Percentiles rank a stretch among this genome's conserved stretches.
Evolutionary conservation across 1,140 invertebrate species (phyloP).

Genomic region (Berghia stephanieae): DNA sequence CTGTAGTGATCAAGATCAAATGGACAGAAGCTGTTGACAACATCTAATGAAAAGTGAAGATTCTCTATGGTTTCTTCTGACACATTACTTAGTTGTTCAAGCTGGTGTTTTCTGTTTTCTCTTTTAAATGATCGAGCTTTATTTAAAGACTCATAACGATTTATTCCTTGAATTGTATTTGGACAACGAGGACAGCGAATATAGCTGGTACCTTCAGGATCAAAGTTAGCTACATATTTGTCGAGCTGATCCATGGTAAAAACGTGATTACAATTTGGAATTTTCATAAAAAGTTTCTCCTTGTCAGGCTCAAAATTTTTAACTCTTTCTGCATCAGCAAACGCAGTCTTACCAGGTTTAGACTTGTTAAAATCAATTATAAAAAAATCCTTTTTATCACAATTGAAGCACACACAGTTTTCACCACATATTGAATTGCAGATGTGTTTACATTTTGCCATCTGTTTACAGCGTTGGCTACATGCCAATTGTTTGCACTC

Average conservation of each 20-base stretch:
- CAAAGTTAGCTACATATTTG: constrained; percentile 19
- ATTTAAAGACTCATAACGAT: constrained; percentile 19
- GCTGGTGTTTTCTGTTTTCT: constrained; percentile 9
- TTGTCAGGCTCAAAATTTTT: constrained; percentile 13
- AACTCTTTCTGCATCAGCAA: constrained; percentile 28
- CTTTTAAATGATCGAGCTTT: background rate
- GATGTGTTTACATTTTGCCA: constrained; percentile 9
- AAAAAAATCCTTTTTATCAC: constrained; percentile 21
- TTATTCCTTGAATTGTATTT: background rate
- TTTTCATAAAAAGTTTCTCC: constrained; percentile 27
- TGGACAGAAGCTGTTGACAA: constrained; percentile 8
- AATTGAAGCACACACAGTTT: constrained; percentile 18
- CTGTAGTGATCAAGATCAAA: constrained; percentile 19
- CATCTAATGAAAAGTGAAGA: background rate
- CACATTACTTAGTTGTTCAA: background rate
- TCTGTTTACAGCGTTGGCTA: constrained; percentile 1
- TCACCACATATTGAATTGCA: constrained; percentile 31
- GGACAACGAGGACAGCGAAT: constrained; percentile 23
- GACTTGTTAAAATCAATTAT: constrained; percentile 10
- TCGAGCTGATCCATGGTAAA: constrained; percentile 25
- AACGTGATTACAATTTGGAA: constrained; percentile 18
- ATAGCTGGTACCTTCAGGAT: constrained; percentile 5
- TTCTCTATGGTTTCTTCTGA: background rate
- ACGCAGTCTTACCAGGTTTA: background rate
- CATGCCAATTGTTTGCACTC: background rate